Evolutionary conservation across 2,797 vertebrate species (phyloP).

Genomic region (Sternotherus odoratus): DNA sequence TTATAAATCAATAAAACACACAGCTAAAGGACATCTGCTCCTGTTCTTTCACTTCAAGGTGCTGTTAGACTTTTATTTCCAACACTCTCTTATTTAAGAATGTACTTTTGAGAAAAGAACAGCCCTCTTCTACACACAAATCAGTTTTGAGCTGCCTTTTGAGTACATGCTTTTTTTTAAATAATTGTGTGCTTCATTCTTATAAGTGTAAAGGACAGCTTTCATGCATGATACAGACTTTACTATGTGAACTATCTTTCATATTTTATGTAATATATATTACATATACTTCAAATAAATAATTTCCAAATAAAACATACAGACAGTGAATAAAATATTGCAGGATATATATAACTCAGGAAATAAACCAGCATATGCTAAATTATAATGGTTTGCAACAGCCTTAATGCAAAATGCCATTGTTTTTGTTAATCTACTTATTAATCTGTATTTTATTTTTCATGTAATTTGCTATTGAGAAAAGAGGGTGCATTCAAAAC

Average conservation of each 20-base stretch:
- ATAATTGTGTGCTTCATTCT: slow-evolving; percentile 65
- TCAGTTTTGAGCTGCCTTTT: slow-evolving; percentile 68
- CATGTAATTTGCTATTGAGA: not conserved
- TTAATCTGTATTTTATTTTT: not conserved
- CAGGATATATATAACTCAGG: not conserved
- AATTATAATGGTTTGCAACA: not conserved
- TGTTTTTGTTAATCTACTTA: not conserved
- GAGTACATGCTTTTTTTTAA: slow-evolving; percentile 66
- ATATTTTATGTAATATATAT: slow-evolving; percentile 63
- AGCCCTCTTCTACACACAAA: slow-evolving; percentile 71
- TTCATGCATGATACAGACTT: slow-evolving; percentile 43
- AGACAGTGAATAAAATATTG: not conserved
- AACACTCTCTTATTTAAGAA: slow-evolving; percentile 79
- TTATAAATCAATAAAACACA: slow-evolving; percentile 87
- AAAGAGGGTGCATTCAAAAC: not conserved
- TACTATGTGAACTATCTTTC: slow-evolving; percentile 61
- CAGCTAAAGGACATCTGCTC: slow-evolving; percentile 84
- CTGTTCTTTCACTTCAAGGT: slow-evolving; percentile 82
- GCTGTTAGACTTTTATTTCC: slow-evolving; percentile 80
- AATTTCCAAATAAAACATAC: slow-evolving; percentile 38
- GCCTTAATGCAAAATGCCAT: not conserved
- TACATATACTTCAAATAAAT: slow-evolving; percentile 50
- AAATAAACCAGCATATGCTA: not conserved
- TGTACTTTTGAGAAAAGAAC: slow-evolving; percentile 75
- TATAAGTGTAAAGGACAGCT: slow-evolving; percentile 59